Conservation (phyloP, 2,888 invertebrate genomes). For the Agrotis puta region DNA sequence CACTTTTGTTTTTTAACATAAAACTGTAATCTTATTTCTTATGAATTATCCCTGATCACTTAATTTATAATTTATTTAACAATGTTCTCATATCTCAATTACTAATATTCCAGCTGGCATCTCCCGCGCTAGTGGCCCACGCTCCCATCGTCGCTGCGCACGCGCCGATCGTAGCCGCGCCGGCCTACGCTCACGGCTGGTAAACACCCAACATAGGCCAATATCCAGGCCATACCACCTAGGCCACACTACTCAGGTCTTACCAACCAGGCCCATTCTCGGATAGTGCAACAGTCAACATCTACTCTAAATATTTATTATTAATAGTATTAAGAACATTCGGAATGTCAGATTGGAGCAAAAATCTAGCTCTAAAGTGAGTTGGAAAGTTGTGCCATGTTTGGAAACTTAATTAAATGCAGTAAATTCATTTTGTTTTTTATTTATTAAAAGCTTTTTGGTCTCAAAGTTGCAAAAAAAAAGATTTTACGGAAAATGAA, state of each 20-base stretch:
- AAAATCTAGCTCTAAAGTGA: conserved; percentile 71
- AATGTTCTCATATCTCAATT: not conserved
- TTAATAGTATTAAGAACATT: conserved; percentile 72
- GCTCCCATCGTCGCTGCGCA: conserved; percentile 81
- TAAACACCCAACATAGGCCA: conserved; percentile 66
- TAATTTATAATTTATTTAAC: not conserved
- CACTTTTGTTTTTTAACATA: no score
- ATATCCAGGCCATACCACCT: conserved; percentile 65
- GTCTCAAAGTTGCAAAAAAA: not conserved
- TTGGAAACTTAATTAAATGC: conserved; percentile 73
- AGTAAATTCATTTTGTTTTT: conserved; percentile 66
- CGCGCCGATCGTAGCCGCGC: conserved; percentile 78
- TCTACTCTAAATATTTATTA: conserved; percentile 75
- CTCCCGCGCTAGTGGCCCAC: conserved; percentile 82
- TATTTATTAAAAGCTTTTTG: conserved; percentile 16
- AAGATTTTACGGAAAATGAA: no score
- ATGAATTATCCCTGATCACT: no score
- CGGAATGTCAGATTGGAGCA: conserved; percentile 72
- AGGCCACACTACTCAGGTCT: conserved; percentile 67
- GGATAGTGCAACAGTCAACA: conserved; percentile 85
- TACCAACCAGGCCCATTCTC: conserved; percentile 64
- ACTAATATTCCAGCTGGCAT: conserved; percentile 77
- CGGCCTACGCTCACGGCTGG: conserved; percentile 84
- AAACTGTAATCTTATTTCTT: no score
- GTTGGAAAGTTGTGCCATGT: conserved; percentile 77